Evolutionary conservation across 2,797 vertebrate species (phyloP).

Genomic region (Melanotaenia maccullochi): DNA sequence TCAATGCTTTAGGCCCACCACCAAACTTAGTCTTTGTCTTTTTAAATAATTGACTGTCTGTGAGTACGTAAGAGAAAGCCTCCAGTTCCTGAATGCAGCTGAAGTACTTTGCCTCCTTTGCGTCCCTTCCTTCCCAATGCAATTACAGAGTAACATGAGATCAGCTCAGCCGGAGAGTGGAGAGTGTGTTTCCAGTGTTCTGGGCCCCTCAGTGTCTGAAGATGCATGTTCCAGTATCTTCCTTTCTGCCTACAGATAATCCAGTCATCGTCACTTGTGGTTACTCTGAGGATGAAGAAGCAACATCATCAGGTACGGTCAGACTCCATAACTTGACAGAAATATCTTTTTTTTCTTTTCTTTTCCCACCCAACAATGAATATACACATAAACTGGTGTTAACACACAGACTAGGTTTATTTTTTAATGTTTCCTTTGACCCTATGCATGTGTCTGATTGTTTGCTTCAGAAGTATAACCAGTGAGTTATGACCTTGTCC

Average conservation of each 20-base stretch:
- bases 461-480: conserved; percentile 38
- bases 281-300: conserved; percentile 68
- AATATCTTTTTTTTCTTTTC: conserved; percentile 44
- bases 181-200: conserved; percentile 65
- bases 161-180: conserved; percentile 62
- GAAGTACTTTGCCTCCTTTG: conserved; percentile 31
- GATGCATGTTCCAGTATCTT: conserved; percentile 68
- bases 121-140: conserved; percentile 56
- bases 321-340: conserved; percentile 64
- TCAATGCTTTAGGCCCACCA: background rate
- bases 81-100: conserved; percentile 44
- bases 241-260: conserved; percentile 67
- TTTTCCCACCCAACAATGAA: background rate
- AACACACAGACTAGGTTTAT: background rate
- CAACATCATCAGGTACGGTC: conserved; percentile 46
- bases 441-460: conserved; percentile 4
- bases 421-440: conserved; percentile 29
- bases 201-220: conserved; percentile 40
- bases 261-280: conserved; percentile 72
- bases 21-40: background rate
- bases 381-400: no score
- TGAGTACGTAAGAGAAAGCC: conserved; percentile 16
- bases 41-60: conserved; percentile 40
- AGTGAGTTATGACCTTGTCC: conserved; percentile 46
- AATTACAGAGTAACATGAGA: conserved; percentile 74